phyloP scores from a whole-genome alignment of 2,888 invertebrate species.

The Atethmia centrago region DNA sequence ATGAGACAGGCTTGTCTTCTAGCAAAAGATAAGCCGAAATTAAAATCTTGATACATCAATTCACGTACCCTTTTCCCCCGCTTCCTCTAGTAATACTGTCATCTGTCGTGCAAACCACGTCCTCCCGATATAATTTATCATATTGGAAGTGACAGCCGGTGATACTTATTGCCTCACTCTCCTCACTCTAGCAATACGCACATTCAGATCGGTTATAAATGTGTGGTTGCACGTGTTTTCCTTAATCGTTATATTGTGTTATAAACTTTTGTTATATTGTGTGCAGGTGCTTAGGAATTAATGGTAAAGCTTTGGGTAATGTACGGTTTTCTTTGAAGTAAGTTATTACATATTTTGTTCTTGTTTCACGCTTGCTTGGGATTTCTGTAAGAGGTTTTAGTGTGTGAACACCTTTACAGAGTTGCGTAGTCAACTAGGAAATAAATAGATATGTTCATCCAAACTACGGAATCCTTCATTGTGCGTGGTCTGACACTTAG shows the following conservation, averaged over 20 bases:
- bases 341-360: slow-evolving; percentile 7
- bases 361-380: neutral
- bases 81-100: slow-evolving; percentile 36
- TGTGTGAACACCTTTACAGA: neutral
- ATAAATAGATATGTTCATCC: too few relatives aligned
- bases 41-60: too few relatives aligned
- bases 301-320: slow-evolving; percentile 32
- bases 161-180: slow-evolving; percentile 56
- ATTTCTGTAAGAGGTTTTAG: neutral
- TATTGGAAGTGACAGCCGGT: slow-evolving; percentile 48
- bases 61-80: neutral
- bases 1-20: too few relatives aligned
- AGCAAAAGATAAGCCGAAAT: too few relatives aligned
- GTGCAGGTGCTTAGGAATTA: slow-evolving; percentile 31
- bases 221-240: slow-evolving; percentile 41
- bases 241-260: slow-evolving; percentile 55
- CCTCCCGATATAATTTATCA: slow-evolving; percentile 50
- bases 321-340: slow-evolving; percentile 13
- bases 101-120: slow-evolving; percentile 37
- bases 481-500: too few relatives aligned
- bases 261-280: slow-evolving; percentile 37
- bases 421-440: too few relatives aligned
- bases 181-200: slow-evolving; percentile 40
- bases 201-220: slow-evolving; percentile 44
- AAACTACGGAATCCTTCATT: too few relatives aligned